phyloP scores from a whole-genome alignment of 37 sponge, comb jelly and placozoan genomes.

The Trichoplax adhaerens region DNA sequence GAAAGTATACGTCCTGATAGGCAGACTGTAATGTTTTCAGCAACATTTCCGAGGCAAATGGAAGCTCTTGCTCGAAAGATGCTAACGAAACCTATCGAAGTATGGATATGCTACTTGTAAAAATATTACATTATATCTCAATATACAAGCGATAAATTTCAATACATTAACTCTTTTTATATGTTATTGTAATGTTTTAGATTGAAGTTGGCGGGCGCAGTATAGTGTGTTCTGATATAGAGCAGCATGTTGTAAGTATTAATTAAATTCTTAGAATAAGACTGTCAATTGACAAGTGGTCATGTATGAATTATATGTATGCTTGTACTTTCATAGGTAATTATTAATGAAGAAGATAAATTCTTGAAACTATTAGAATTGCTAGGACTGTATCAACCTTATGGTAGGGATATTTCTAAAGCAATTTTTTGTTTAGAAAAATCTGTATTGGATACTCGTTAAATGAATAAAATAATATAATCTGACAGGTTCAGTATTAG shows the following conservation, averaged over 20 bases:
- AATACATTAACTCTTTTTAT: not conserved
- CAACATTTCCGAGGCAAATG: slow-evolving; percentile 96
- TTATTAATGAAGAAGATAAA: slow-evolving; percentile 73
- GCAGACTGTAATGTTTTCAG: slow-evolving; percentile 97
- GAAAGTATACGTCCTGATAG: slow-evolving; percentile 71
- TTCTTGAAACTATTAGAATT: slow-evolving; percentile 90
- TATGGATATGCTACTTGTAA: not conserved
- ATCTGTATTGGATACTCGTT: not conserved
- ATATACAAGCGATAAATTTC: not conserved
- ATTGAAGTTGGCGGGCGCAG: slow-evolving; percentile 94
- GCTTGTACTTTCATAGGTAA: not conserved
- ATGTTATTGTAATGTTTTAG: slow-evolving; percentile 2
- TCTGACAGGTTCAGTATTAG: slow-evolving; percentile 31
- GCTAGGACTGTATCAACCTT: slow-evolving; percentile 52
- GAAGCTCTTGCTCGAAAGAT: slow-evolving; percentile 94
- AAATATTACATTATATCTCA: not conserved
- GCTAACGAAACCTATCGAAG: slow-evolving; percentile 74
- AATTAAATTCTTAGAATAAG: too few relatives aligned
- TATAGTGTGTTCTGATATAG: slow-evolving; percentile 84
- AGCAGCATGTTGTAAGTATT: slow-evolving; percentile 54
- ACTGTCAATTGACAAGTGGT: too few relatives aligned
- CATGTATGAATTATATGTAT: too few relatives aligned
- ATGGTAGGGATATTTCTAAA: too few relatives aligned
- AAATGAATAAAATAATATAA: not conserved
- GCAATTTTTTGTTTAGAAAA: too few relatives aligned